Evolutionary conservation across 2,888 invertebrate species (phyloP).

Genomic region (Vesta saturnalis): DNA sequence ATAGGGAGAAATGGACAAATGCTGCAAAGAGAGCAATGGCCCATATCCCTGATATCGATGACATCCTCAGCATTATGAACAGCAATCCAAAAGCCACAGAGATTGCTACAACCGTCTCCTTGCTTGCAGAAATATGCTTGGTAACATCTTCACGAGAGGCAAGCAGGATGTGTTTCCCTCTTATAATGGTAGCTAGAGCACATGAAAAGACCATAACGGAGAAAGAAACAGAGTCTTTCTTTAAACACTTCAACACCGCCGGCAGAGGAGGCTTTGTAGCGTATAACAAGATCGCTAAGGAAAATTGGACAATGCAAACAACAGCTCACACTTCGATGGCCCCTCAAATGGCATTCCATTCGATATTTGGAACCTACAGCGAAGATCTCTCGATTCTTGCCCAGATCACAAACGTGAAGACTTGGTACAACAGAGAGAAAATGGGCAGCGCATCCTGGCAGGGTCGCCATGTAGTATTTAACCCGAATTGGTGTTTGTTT

Average conservation of each 20-base stretch:
- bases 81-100: conserved; percentile 22
- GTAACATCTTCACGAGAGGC: conserved; percentile 31
- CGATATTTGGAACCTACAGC: conserved; percentile 29
- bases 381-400: conserved; percentile 21
- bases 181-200: neutral
- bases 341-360: conserved; percentile 15
- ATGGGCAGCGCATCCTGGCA: no score
- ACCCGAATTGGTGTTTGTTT: no score
- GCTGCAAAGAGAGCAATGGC: conserved; percentile 42
- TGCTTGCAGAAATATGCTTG: conserved; percentile 26
- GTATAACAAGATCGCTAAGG: neutral
- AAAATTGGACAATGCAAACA: neutral
- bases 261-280: conserved; percentile 21
- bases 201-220: neutral
- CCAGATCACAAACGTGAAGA: neutral
- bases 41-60: conserved; percentile 41
- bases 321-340: neutral
- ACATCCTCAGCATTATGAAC: conserved; percentile 31
- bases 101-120: neutral
- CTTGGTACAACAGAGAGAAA: conserved; percentile 23
- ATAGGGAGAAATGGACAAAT: conserved; percentile 41
- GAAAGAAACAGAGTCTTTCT: neutral
- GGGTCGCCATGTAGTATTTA: no score
- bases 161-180: conserved; percentile 28
- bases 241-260: conserved; percentile 15